phyloP scores from a whole-genome alignment of 2,113 vertebrate species.

The Irena cyanogastra region DNA sequence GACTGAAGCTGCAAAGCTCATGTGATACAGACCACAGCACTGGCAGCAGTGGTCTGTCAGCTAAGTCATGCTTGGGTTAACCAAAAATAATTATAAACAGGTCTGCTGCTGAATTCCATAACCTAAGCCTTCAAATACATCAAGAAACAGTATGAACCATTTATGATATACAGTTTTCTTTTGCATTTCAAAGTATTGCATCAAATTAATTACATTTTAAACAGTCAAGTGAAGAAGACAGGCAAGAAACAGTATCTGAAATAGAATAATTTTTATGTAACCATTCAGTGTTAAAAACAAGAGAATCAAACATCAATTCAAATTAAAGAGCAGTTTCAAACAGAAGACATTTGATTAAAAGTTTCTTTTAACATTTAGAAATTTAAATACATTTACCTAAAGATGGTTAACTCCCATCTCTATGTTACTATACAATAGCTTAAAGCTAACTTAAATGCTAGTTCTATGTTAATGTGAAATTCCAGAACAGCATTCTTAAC shows the following conservation, averaged over 20 bases:
- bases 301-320: conserved; percentile 48
- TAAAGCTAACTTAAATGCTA: conserved; percentile 68
- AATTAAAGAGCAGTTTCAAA: conserved; percentile 63
- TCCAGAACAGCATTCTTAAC: conserved; percentile 52
- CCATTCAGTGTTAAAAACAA: conserved; percentile 62
- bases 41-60: not conserved
- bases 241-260: conserved; percentile 32
- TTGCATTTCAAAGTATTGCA: not conserved
- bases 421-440: conserved; percentile 73
- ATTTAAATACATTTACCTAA: conserved; percentile 77
- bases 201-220: not conserved
- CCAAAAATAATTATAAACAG: not conserved
- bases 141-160: not conserved
- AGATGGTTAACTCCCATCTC: conserved; percentile 69
- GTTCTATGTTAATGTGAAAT: conserved; percentile 63
- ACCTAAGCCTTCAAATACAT: not conserved
- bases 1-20: not conserved
- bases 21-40: not conserved
- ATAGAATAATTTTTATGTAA: conserved; percentile 62
- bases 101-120: not conserved
- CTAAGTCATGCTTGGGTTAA: not conserved
- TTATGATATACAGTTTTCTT: not conserved
- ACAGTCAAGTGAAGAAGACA: not conserved
- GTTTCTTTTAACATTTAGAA: conserved; percentile 74
- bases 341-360: conserved; percentile 72